These are phyloP conservation scores for Formica selysi DNA, from an alignment of 1,140 invertebrate species.

Conservation along the genomic window DNA sequence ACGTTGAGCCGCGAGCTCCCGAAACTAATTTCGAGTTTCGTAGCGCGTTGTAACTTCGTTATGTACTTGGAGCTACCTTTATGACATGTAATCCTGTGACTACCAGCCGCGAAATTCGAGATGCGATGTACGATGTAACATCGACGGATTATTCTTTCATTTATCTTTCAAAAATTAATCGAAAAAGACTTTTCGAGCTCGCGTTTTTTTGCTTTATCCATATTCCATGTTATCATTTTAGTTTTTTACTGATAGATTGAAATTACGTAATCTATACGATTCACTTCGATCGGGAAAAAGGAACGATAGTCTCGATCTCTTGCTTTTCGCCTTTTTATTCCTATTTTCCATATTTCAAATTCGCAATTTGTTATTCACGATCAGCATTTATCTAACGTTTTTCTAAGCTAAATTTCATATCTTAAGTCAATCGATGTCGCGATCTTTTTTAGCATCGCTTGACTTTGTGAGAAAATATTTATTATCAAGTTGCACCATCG, in stretches of 20 bases:
- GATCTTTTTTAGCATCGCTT: neutral
- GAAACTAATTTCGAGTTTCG: slow-evolving; percentile 63
- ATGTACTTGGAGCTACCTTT: slow-evolving; percentile 59
- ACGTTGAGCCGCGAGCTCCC: slow-evolving; percentile 46
- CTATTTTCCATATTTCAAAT: neutral
- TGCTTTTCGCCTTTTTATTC: neutral
- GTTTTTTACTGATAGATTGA: neutral
- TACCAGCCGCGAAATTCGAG: slow-evolving; percentile 28
- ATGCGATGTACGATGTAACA: neutral
- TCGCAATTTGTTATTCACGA: neutral
- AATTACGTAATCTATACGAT: no score
- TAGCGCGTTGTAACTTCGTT: slow-evolving; percentile 54
- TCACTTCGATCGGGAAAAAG: neutral
- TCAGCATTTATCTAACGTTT: neutral
- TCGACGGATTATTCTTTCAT: neutral
- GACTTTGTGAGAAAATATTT: neutral
- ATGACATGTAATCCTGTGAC: slow-evolving; percentile 59
- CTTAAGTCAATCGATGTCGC: neutral
- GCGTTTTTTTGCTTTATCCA: neutral
- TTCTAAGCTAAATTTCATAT: neutral
- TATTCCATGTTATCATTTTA: neutral
- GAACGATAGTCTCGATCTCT: neutral
- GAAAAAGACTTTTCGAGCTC: neutral
- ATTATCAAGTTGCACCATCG: no score
- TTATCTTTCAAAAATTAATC: neutral